Percentiles rank a stretch among this genome's conserved stretches.
phyloP scores from a whole-genome alignment of 2,113 vertebrate species.

The Sinocyclocheilus anshuiensis region DNA sequence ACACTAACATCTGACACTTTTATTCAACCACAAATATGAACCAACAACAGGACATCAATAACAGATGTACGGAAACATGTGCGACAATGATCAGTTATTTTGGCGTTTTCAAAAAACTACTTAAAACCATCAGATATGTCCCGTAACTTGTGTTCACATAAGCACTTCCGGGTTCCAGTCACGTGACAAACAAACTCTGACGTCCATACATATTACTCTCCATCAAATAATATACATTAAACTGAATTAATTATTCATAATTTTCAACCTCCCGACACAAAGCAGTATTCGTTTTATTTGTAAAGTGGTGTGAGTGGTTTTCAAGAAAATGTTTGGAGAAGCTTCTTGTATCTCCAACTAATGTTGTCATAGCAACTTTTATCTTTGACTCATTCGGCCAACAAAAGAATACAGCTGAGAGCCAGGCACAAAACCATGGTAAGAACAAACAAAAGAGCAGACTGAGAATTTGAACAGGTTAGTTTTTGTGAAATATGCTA shows the following conservation, averaged over 20 bases:
- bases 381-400: background rate
- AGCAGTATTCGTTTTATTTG: background rate
- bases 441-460: background rate
- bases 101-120: background rate
- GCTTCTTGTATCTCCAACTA: background rate
- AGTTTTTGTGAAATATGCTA: background rate
- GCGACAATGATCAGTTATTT: background rate
- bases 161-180: constrained; percentile 32
- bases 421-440: constrained; percentile 20
- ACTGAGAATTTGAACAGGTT: background rate
- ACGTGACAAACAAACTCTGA: constrained; percentile 19
- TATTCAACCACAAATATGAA: background rate
- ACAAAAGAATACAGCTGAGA: constrained; percentile 6
- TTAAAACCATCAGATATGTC: background rate
- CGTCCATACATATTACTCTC: background rate
- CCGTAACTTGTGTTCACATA: background rate
- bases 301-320: background rate
- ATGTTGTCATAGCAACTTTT: constrained; percentile 38
- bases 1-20: background rate
- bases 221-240: background rate
- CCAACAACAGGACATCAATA: too few relatives aligned
- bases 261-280: background rate
- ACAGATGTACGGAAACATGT: background rate
- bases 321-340: background rate
- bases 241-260: background rate